phyloP scores from a whole-genome alignment of 2,888 invertebrate genomes.

The Seira sanloemensis region DNA sequence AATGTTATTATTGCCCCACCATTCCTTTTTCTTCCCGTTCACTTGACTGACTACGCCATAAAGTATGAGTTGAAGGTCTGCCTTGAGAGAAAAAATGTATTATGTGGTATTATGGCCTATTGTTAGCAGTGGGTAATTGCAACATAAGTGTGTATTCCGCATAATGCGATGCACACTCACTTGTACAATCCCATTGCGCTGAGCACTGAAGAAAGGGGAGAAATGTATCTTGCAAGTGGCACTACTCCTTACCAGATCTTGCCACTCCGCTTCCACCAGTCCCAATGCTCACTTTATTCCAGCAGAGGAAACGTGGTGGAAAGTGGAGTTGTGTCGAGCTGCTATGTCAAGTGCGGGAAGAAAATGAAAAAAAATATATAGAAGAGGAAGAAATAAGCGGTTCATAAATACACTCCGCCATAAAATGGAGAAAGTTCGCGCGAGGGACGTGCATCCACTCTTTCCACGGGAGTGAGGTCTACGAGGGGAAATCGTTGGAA shows the following conservation, averaged over 20 bases:
- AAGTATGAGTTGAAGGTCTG: constrained; percentile 1
- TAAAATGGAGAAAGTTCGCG: not conserved
- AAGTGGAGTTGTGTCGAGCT: constrained; percentile 8
- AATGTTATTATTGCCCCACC: constrained; percentile 15
- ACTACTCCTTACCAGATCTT: not conserved
- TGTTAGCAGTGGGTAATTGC: constrained; percentile 1
- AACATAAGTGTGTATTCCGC: not conserved
- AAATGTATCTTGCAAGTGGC: constrained; percentile 1
- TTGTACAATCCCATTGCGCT: not conserved
- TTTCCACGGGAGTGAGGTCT: not conserved
- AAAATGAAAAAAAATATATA: constrained; percentile 8
- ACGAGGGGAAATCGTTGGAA: constrained; percentile 45
- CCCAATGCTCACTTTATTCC: not conserved
- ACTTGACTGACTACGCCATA: not conserved
- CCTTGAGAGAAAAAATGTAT: not conserved
- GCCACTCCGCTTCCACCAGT: not conserved
- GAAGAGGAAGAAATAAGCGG: constrained; percentile 22
- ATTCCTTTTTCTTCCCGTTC: not conserved
- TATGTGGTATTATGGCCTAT: not conserved
- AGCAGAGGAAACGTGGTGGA: not conserved
- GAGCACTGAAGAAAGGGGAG: too few species aligned
- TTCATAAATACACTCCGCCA: constrained; percentile 6
- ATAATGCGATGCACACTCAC: constrained; percentile 16
- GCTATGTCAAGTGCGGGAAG: constrained; percentile 39
- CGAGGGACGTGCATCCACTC: not conserved